Conservation (phyloP, 1,140 invertebrate genomes). For the Lepidotrigona ventralis region DNA sequence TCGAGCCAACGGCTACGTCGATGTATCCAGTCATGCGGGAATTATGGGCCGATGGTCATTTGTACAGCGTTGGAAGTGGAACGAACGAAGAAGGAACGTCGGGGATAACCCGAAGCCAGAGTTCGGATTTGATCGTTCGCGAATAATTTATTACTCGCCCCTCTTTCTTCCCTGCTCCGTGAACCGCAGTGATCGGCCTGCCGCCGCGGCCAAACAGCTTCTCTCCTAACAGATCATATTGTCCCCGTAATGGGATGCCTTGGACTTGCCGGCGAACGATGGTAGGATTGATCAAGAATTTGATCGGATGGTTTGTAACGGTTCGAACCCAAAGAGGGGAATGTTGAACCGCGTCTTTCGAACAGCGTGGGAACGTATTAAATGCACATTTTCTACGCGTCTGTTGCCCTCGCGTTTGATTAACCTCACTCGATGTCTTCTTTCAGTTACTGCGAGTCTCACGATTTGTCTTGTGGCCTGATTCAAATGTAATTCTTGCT, state of each 20-base stretch:
- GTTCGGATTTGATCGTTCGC: slow-evolving; percentile 33
- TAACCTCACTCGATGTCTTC: too few relatives aligned
- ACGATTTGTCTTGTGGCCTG: too few relatives aligned
- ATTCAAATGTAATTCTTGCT: too few relatives aligned
- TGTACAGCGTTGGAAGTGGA: slow-evolving; percentile 19
- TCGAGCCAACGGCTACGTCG: slow-evolving; percentile 53
- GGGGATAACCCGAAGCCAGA: neutral
- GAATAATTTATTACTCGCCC: slow-evolving; percentile 38
- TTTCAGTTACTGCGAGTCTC: too few relatives aligned
- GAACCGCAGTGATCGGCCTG: neutral
- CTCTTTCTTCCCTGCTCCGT: neutral
- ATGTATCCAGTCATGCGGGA: slow-evolving; percentile 58
- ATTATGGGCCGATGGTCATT: slow-evolving; percentile 56
- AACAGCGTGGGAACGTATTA: too few relatives aligned
- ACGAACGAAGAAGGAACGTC: slow-evolving; percentile 36
- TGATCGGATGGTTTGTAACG: neutral
- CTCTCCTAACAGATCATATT: slow-evolving; percentile 8
- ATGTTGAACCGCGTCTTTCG: neutral
- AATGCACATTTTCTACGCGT: too few relatives aligned
- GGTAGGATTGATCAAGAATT: neutral
- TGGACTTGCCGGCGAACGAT: neutral
- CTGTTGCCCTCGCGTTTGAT: too few relatives aligned
- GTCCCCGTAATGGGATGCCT: slow-evolving; percentile 8
- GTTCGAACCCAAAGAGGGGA: neutral
- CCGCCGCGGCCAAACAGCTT: neutral